Evolutionary conservation across 2,113 vertebrate species (phyloP).

Genomic region (Hypanus sabinus): DNA sequence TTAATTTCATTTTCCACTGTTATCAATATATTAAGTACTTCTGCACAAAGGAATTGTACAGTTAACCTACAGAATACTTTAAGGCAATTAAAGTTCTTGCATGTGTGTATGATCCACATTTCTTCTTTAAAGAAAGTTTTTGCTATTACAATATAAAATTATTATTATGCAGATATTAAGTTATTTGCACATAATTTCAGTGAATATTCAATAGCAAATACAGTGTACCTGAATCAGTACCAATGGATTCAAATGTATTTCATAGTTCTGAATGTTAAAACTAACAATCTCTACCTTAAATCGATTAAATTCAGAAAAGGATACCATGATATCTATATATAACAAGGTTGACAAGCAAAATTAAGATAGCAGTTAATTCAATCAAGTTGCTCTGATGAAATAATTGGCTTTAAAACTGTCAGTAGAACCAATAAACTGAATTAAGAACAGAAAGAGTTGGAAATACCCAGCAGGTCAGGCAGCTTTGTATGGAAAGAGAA

Average conservation of each 20-base stretch:
- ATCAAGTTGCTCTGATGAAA: background rate
- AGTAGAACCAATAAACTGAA: background rate
- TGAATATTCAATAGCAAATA: background rate
- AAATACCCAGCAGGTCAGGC: too few species aligned
- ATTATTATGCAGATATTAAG: background rate
- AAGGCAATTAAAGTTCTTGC: background rate
- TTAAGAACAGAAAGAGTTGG: too few species aligned
- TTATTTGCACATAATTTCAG: background rate
- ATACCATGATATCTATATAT: background rate
- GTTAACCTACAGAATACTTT: background rate
- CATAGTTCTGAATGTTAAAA: background rate
- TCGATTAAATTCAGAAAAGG: background rate
- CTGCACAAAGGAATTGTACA: background rate
- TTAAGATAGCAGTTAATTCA: background rate
- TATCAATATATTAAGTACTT: slow-evolving; percentile 13
- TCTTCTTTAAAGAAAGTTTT: background rate
- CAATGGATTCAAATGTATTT: background rate
- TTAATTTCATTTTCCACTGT: background rate
- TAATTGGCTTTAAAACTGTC: background rate
- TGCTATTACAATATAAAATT: slow-evolving; percentile 1
- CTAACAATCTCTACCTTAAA: background rate
- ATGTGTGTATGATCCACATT: background rate
- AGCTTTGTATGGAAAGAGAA: too few species aligned
- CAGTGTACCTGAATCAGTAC: background rate
- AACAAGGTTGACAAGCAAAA: background rate